Conservation (phyloP, 2,113 vertebrate genomes). For the Siniperca chuatsi region DNA sequence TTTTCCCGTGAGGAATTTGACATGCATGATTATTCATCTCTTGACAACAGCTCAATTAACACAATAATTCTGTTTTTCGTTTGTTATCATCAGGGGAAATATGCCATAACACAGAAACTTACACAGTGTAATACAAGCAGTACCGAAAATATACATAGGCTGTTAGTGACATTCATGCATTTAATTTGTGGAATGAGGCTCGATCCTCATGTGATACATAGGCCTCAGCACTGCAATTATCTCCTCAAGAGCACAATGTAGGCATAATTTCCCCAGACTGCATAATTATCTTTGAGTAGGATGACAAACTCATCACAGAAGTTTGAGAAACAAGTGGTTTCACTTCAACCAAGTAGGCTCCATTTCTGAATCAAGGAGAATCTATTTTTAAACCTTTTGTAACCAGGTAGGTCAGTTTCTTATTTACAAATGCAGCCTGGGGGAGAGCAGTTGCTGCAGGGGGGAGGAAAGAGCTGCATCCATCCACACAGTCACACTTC, state of each 20-base stretch:
- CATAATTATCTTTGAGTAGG: conserved; percentile 74
- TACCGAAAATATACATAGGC: conserved; percentile 63
- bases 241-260: conserved; percentile 77
- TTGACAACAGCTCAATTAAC: conserved; percentile 73
- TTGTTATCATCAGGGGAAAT: conserved; percentile 72
- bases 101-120: conserved; percentile 49
- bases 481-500: not conserved
- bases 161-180: conserved; percentile 64
- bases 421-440: conserved; percentile 24
- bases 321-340: conserved; percentile 61
- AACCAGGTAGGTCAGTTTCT: conserved; percentile 23
- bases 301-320: conserved; percentile 75
- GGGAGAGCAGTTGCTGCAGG: conserved; percentile 2
- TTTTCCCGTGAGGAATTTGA: conserved; percentile 62
- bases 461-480: not conserved
- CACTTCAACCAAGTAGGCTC: conserved; percentile 33
- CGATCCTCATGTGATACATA: conserved; percentile 69
- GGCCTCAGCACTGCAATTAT: conserved; percentile 77
- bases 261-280: conserved; percentile 82
- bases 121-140: conserved; percentile 37
- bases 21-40: conserved; percentile 72
- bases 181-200: conserved; percentile 74
- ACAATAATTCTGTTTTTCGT: conserved; percentile 72
- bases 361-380: not conserved
- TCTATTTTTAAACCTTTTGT: conserved; percentile 40